Evolutionary conservation across 2,888 invertebrate genomes (phyloP).

Genomic region (Lobophora halterata): DNA sequence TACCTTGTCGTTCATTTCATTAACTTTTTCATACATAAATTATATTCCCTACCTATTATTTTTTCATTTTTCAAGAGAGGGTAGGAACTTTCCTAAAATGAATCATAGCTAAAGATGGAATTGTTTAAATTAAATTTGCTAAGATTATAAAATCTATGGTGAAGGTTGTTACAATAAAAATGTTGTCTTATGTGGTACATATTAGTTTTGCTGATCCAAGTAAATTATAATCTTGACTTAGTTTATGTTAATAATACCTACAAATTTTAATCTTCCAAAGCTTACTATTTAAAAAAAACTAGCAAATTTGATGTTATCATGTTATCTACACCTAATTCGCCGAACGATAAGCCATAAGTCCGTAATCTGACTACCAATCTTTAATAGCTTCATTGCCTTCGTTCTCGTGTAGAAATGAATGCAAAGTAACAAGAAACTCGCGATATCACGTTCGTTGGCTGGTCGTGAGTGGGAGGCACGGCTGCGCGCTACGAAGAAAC

Average conservation of each 20-base stretch:
- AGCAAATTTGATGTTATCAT: no score
- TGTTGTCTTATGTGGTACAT: no score
- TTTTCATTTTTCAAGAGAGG: no score
- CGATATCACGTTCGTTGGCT: constrained; percentile 65
- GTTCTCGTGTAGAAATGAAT: constrained; percentile 61
- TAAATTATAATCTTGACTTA: no score
- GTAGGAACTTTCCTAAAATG: no score
- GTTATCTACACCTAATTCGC: constrained; percentile 39
- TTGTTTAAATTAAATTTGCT: no score
- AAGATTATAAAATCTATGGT: no score
- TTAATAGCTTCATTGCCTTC: constrained; percentile 52
- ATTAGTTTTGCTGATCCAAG: no score
- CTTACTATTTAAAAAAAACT: neutral
- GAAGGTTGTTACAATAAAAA: no score
- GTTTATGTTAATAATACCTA: neutral
- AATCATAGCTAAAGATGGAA: no score
- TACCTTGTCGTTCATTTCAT: neutral
- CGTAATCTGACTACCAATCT: constrained; percentile 68
- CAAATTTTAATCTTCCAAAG: no score
- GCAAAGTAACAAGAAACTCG: constrained; percentile 74
- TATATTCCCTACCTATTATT: no score
- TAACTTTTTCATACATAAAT: neutral
- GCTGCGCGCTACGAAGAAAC: constrained; percentile 64
- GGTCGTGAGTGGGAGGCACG: constrained; percentile 69
- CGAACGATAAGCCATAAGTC: constrained; percentile 54